phyloP scores from a whole-genome alignment of 2,888 invertebrate genomes.

The Perdita meconis region DNA sequence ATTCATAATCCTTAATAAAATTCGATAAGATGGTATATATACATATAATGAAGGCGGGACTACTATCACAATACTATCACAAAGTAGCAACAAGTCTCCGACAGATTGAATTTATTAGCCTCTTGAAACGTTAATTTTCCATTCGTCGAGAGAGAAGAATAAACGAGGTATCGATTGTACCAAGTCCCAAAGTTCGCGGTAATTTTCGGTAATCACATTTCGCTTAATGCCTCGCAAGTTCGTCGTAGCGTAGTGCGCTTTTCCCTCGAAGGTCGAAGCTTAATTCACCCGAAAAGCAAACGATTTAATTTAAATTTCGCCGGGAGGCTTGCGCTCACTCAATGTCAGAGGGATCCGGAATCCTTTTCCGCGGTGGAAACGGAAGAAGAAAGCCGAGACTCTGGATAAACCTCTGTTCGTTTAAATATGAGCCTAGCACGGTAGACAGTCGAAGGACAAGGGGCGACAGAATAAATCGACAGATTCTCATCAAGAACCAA shows the following conservation, averaged over 20 bases:
- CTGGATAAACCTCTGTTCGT: conserved; percentile 50
- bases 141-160: neutral
- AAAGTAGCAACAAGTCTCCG: too few species aligned
- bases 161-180: neutral
- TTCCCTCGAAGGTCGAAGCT: conserved; percentile 3
- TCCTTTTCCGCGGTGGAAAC: neutral
- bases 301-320: conserved; percentile 56
- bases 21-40: too few species aligned
- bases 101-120: neutral
- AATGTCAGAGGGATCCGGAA: conserved; percentile 23
- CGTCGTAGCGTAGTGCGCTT: neutral
- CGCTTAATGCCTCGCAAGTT: conserved; percentile 13
- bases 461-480: conserved; percentile 69
- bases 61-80: too few species aligned
- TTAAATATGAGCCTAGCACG: conserved; percentile 55
- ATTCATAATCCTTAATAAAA: too few species aligned
- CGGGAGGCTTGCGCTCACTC: neutral
- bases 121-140: neutral
- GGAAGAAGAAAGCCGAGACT: neutral
- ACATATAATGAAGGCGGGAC: too few species aligned
- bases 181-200: neutral
- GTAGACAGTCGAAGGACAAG: conserved; percentile 50
- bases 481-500: conserved; percentile 71
- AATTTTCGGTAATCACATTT: conserved; percentile 4
- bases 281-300: conserved; percentile 35